Evolutionary conservation across 2,888 invertebrate species (phyloP), one percentile per base, ranked within the genome.

Genomic region (Anagyrus pseudococci): DNA sequence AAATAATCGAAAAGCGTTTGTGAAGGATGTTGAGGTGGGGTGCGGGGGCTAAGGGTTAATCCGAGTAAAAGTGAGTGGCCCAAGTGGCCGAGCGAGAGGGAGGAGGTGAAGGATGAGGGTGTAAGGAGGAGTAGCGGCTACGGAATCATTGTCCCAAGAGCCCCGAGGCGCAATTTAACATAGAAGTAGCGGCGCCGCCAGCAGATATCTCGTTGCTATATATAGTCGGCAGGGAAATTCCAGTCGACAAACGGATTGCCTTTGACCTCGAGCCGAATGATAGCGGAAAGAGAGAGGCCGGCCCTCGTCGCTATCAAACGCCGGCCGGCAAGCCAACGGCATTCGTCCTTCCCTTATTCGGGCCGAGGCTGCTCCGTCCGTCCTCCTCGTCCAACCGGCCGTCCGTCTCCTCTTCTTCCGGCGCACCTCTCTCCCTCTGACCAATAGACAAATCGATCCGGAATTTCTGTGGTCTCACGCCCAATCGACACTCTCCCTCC

Each of bases 231-330:
- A 59, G 53, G 61, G 68, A 71, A 74, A 75, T 76, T 74, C 72
- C 72, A 69, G 58, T 70, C 68, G 72, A 73, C 72, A 61, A 71
- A 71, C 68, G 70, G 73, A 69, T 57, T 58, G 72, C 71, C 71
- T 76, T 74, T 72, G 74, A 73, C 70, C 71, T 66, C 62, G 63
- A 58, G 65, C 63, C 58, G 64, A 69, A 68, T 65, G 69, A 61
- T 64, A 52, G 55, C 61, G 59, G 63, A 67, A 67, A 68, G 71
- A 72, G 73, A 29, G 29, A 29, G 29, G 29, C 29, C 74, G 75
- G n/a, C n/a, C n/a, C n/a, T n/a, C 77, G 72, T 79, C 67, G 66
- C 69, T 76, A 74, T 76, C 78, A 76, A 77, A 78, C 76, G 73
- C 62, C 71, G n/a, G 6, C 29, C 65, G 74, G 75, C 67, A 68